Base-by-base conservation (phyloP, 2,888 invertebrate species). In the Dicranocentrus wangi region DNA sequence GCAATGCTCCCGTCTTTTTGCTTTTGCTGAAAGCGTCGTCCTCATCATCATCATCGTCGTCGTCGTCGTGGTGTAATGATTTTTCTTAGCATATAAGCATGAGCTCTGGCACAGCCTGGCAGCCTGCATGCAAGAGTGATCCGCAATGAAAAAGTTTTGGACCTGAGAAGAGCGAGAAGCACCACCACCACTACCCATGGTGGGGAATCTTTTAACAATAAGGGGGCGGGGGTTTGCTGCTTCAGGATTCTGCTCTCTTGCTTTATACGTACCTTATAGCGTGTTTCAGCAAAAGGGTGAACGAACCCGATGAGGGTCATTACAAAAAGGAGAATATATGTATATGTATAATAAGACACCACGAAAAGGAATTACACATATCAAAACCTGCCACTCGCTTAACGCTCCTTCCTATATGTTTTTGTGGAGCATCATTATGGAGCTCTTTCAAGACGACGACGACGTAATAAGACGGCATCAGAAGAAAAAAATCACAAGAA, bases 261-360 rank as follows among this genome's bases (percentile, higher is more conserved):
- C 71, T 78, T n/a, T n/a, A n/a, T n/a, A n/a, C n/a, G n/a, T n/a
- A n/a, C n/a, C n/a, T n/a, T n/a, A n/a, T n/a, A n/a, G 27, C 43
- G 66, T 70, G 65, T n/a, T 63, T 70, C 51, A 73, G 61, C 51
- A 39, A 71, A 70, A 81, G 81, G 81, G 81, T 81, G 81, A 81
- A 81, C 81, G 81, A 81, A 81, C 81, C 76, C 81, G 81, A 81
- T 81, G 81, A 81, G 81, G 81, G 81, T 81, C 81, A 81, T 81
- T 81, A 81, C 58, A 65, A 73, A 81, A 39, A 69, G 65, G 53
- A 58, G 47, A 39, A 71, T 51, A 13, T 39, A 39, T 39, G 13
- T 39, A 13, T 8, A 39, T 5, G 5, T 39, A 39, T 5, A 70
- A 51, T 39, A 66, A 81, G 61, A 81, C 66, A 76, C 76, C 76